Percentiles rank a stretch among this genome's conserved stretches.
Conservation (phyloP, 2,888 invertebrate species). For the Elmis aenea region DNA sequence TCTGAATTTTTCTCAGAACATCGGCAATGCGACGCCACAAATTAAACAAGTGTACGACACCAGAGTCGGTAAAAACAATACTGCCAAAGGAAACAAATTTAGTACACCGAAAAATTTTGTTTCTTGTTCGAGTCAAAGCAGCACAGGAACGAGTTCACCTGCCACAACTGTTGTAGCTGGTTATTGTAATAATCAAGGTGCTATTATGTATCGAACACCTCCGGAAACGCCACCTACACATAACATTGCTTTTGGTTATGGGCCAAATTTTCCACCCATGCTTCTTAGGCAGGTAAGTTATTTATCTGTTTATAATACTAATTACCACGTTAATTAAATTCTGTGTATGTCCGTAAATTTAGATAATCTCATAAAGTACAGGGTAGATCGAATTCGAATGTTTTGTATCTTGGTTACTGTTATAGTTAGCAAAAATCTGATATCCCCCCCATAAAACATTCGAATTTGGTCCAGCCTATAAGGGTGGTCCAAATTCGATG, state of each 20-base stretch:
- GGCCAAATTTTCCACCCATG: constrained; percentile 35
- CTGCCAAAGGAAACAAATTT: constrained; percentile 28
- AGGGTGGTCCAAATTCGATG: too few species aligned
- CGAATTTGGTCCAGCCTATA: too few species aligned
- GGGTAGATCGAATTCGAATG: too few species aligned
- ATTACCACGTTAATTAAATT: too few species aligned
- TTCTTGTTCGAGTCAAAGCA: constrained; percentile 39
- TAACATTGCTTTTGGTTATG: constrained; percentile 27
- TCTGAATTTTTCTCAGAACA: constrained; percentile 11
- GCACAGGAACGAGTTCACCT: constrained; percentile 44
- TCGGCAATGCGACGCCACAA: too few species aligned
- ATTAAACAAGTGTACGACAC: constrained; percentile 15
- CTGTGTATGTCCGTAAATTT: too few species aligned
- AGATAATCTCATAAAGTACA: too few species aligned
- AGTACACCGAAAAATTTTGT: constrained; percentile 27
- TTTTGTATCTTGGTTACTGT: too few species aligned
- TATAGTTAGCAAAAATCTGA: too few species aligned
- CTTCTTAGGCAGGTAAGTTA: constrained; percentile 40
- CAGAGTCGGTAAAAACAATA: constrained; percentile 20
- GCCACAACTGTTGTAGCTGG: constrained; percentile 42
- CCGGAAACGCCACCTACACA: constrained; percentile 42
- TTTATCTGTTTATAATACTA: too few species aligned
- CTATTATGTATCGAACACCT: constrained; percentile 37
- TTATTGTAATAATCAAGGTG: constrained; percentile 32
- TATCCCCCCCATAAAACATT: too few species aligned